Base-by-base conservation (phyloP, 2,797 vertebrate genomes). In the Gymnoscopelus microlampas region DNA sequence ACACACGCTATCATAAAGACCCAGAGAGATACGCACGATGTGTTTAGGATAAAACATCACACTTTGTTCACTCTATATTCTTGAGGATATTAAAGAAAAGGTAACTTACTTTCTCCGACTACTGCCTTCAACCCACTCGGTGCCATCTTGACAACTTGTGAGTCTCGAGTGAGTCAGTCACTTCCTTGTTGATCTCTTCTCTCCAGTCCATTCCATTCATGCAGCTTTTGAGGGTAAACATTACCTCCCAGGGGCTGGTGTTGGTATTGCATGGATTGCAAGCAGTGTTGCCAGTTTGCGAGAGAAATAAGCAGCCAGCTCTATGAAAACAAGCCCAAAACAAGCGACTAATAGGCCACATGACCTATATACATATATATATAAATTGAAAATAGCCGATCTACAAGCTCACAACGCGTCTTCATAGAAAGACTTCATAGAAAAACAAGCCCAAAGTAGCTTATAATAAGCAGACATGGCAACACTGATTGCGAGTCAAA, bases 21-120 rank as follows among this genome's bases (percentile, higher is more conserved):
- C 50, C 50, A 51, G n/a, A 1, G 5, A 51, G 12, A n/a, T 14
- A 13, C 13, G 10, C 12, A 29, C 12, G 12, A 32, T 0, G 12
- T 57, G 24, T 57, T 57, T 11, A 26, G 12, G 29, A 57, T 54
- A 32, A 23, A 19, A 56, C 3, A 2, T 2, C 14, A 1, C n/a
- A 0, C 24, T 29, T 51, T 0, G 23, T 3, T 5, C 23, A 5
- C 13, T 3, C 15, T 8, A 53, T 51, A 70, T 24, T 3, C 15
- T 0, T 32, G 2, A 63, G 53, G 53, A 0, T 2, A 60, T 3
- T 39, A 11, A 64, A 0, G 11, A 53, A 71, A 24, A 2, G 50
- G 0, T 62, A 55, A 92, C 94, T 94, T 92, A 95, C 94, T 95
- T 67, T 95, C 94, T 53, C 92, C 93, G 0, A 94, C 94, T 49